phyloP scores from a whole-genome alignment of 2,113 vertebrate species.

The Blennius ocellaris region DNA sequence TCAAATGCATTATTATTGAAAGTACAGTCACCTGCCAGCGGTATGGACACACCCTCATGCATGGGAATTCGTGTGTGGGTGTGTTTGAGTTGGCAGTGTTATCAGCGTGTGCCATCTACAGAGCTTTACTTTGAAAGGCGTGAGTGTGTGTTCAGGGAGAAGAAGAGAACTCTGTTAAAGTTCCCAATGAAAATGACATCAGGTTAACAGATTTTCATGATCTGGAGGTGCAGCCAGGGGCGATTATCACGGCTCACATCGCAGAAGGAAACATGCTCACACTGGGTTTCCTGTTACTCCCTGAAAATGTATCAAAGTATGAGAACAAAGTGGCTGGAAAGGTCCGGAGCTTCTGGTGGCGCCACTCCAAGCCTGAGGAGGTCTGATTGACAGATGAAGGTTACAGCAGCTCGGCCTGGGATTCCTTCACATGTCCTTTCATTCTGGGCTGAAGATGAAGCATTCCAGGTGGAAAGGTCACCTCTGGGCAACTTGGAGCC shows the following conservation, averaged over 20 bases:
- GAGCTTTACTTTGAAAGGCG: background rate
- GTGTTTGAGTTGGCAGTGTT: slow-evolving; percentile 39
- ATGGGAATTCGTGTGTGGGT: slow-evolving; percentile 48
- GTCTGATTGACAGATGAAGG: background rate
- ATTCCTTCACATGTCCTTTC: background rate
- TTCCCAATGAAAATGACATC: too few species aligned
- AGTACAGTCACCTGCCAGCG: too few species aligned
- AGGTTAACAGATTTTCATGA: too few species aligned
- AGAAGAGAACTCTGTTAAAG: too few species aligned
- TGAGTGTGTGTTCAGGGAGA: slow-evolving; percentile 1
- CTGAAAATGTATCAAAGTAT: background rate
- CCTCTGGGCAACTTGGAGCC: too few species aligned
- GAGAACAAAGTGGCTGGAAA: background rate
- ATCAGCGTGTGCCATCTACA: slow-evolving; percentile 8
- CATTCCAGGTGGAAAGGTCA: background rate
- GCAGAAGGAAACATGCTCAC: background rate
- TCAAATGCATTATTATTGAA: too few species aligned
- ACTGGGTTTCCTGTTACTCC: background rate
- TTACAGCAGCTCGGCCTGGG: background rate
- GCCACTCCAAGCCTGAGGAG: too few species aligned
- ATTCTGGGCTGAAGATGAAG: background rate
- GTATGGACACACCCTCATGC: background rate
- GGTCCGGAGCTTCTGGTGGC: rapidly evolving
- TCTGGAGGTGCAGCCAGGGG: too few species aligned
- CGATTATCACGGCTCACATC: background rate